phyloP scores from a whole-genome alignment of 2,797 vertebrate genomes.

The Nyctibius grandis region DNA sequence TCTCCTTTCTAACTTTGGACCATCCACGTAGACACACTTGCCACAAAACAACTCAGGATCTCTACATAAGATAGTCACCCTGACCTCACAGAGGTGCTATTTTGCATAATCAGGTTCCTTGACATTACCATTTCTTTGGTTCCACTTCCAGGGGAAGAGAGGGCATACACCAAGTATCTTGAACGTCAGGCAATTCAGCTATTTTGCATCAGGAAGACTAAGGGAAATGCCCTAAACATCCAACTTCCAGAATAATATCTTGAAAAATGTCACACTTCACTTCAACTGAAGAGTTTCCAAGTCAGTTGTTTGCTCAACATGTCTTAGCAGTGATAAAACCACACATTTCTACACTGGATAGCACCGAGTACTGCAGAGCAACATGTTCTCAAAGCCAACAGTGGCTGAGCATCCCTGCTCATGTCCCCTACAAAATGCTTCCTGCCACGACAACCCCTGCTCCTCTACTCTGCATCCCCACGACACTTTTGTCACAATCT shows the following conservation, averaged over 20 bases:
- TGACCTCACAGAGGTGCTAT: neutral
- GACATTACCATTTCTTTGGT: neutral
- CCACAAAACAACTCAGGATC: neutral
- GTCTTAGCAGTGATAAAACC: neutral
- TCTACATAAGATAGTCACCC: neutral
- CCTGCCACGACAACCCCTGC: neutral
- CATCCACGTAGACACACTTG: neutral
- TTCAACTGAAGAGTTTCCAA: neutral
- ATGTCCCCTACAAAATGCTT: neutral
- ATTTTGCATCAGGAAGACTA: neutral
- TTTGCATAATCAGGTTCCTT: accelerated
- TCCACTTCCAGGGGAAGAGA: neutral
- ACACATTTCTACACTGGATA: neutral
- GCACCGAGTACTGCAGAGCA: neutral
- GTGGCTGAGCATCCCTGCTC: neutral
- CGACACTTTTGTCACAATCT: neutral
- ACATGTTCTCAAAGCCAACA: neutral
- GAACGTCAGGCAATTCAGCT: neutral
- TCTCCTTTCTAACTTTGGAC: neutral
- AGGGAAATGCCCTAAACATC: neutral
- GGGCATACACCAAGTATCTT: neutral
- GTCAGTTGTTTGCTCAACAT: neutral
- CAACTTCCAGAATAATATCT: neutral
- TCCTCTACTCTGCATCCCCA: neutral
- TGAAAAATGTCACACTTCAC: neutral